Evolutionary conservation across 2,797 vertebrate species (phyloP).

Genomic region (Galagoides demidoff): DNA sequence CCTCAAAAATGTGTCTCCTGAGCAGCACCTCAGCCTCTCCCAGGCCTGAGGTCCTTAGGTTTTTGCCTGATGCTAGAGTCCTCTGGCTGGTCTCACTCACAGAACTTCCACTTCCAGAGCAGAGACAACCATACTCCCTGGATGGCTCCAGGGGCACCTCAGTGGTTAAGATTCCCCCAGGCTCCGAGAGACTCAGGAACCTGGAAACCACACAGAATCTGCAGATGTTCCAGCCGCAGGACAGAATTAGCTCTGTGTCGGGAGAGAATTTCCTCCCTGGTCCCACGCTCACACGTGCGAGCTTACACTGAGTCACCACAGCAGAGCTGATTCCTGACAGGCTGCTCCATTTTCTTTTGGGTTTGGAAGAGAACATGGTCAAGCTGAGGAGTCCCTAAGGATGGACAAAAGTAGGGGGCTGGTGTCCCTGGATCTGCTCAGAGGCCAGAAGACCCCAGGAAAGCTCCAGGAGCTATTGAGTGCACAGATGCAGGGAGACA

Average conservation of each 20-base stretch:
- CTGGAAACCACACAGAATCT: neutral
- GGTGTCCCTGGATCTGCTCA: neutral
- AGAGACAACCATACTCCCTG: neutral
- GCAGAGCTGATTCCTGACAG: neutral
- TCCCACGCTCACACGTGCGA: constrained; percentile 52
- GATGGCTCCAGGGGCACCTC: neutral
- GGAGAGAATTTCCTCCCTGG: constrained; percentile 60
- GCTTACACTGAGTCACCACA: constrained; percentile 51
- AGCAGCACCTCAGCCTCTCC: fast-evolving
- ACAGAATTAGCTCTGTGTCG: constrained; percentile 68
- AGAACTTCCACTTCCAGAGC: neutral
- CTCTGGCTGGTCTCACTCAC: too few relatives aligned
- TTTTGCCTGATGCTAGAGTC: neutral
- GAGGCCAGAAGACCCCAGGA: neutral
- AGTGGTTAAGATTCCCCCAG: neutral
- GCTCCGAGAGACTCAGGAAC: neutral
- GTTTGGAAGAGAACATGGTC: neutral
- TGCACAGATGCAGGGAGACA: neutral
- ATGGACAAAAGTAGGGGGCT: too few relatives aligned
- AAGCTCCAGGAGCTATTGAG: neutral
- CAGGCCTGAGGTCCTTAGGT: neutral
- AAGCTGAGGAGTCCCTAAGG: neutral
- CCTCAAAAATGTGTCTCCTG: neutral
- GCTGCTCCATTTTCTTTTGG: neutral
- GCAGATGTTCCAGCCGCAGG: neutral